These are phyloP conservation scores for Drosophila pachea DNA, from an alignment of 1,140 invertebrate species.

Conservation along the genomic window DNA sequence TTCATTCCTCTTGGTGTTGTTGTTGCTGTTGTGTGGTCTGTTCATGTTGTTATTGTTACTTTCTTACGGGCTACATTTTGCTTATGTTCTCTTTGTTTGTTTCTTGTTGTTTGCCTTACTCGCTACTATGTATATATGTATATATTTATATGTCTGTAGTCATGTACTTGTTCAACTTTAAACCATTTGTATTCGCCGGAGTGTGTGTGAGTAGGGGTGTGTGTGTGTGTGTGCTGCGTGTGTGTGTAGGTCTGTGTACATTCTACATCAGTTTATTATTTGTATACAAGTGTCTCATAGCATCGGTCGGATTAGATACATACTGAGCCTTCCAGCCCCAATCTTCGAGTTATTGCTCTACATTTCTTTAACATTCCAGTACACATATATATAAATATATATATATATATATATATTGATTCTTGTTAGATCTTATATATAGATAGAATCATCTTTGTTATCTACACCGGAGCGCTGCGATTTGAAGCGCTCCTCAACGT, in stretches of 20 bases:
- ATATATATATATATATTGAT: conserved; percentile 8
- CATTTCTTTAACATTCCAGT: conserved; percentile 19
- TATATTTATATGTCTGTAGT: conserved; percentile 37
- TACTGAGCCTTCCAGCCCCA: conserved; percentile 47
- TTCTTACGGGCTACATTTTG: conserved; percentile 86
- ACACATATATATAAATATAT: background rate
- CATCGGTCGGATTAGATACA: conserved; percentile 62
- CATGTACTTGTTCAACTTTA: conserved; percentile 34
- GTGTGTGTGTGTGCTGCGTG: background rate
- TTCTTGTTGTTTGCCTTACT: conserved; percentile 50
- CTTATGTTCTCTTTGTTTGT: conserved; percentile 45
- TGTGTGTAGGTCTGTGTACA: conserved; percentile 15
- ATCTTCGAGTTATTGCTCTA: conserved; percentile 61
- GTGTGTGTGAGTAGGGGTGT: background rate
- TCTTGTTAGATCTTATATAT: conserved; percentile 34
- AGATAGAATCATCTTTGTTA: conserved; percentile 41
- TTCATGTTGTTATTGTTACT: conserved; percentile 86
- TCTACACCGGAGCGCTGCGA: conserved; percentile 29
- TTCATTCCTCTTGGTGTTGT: conserved; percentile 69
- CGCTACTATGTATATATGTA: conserved; percentile 41
- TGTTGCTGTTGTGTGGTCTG: conserved; percentile 87
- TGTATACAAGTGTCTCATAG: conserved; percentile 58
- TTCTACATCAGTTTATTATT: conserved; percentile 40
- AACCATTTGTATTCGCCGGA: conserved; percentile 4
- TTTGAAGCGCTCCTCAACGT: conserved; percentile 16